Evolutionary conservation across 2,888 invertebrate species (phyloP), one percentile per base, ranked within the genome.

Genomic region (Andrena praecox): DNA sequence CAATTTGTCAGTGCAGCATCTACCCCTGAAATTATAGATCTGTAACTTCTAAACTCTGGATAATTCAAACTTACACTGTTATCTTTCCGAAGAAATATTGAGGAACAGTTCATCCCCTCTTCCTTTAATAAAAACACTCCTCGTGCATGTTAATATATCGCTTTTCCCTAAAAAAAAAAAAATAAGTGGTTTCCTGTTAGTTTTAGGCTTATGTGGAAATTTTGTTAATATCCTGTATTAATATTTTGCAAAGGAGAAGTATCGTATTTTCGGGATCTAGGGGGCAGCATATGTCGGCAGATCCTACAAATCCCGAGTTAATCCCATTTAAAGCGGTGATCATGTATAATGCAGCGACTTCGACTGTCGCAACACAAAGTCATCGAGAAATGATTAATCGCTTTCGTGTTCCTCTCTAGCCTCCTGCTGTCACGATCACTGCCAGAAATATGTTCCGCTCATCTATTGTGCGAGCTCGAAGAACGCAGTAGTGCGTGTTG

Each of bases 321-420:
- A 88, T 87, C 86, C 81, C 54, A 80, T 79, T 77, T 88, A 79
- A 87, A 68, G 64, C 85, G 29, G 48, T 66, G 80, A 69, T 74
- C 77, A 78, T 88, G 77, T 80, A 84, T 86, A 80, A 87, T 77
- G 67, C 85, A 86, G 74, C 62, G 69, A 84, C 63, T 56, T 54
- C 50, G 48, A 77, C 68, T 75, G 69, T 67, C 60, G 67, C 69
- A 71, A 82, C 79, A 76, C 64, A 50, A 59, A 67, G 60, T 74
- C 73, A 77, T 67, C 62, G 35, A 42, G 62, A 56, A 48, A 84
- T 82, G 88, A 87, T 87, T 88, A 87, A 87, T 87, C 69, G 71
- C 54, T 42, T 33, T 31, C n/a, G n/a, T 29, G 56, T 56, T 69
- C 27, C 31, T 48, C 64, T n/a, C n/a, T 48, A 50, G 8, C 35